Base-by-base conservation (phyloP, 1,140 invertebrate species). In the Charaxes varanes region DNA sequence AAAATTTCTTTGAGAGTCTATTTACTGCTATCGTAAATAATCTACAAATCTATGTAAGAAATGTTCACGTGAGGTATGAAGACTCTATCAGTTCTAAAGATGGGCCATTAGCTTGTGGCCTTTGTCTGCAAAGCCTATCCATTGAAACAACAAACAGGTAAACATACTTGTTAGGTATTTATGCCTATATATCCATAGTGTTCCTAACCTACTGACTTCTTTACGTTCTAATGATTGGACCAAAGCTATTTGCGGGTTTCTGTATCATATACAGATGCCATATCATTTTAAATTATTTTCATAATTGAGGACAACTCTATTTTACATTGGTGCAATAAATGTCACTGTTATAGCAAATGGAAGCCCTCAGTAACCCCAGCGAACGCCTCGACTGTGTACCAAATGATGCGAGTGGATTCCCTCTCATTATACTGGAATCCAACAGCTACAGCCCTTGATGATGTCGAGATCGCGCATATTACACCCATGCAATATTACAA, bases 61-160 rank as follows among this genome's bases (percentile, higher is more conserved):
- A 94, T 69, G 87, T 96, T 32, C 93, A 96, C 71, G 87, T 96
- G 30, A 86, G 94, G 55, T 96, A 94, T 57, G 93, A 95, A 67
- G 93, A 95, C 67, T 87, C 87, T 8, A 81, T 90, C 44, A 88
- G 88, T 30, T 90, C 89, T 32, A 88, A 86, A 16, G 87, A 89
- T 41, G 87, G 87, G 22, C 88, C 91, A 4, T 85, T 94, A 60
- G 89, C 92, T 1, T 91, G 89, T 72, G 93, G 93, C 7, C 59
- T 94, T n/a, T 94, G 92, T 73, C 81, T 96, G 38, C 91, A 93
- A 64, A 90, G 88, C 57, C 82, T 95, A 34, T 91, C 91, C 6
- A 88, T 93, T 31, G 90, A 93, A 63, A 93, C 92, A 7, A 95
- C 93, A 6, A 94, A 94, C 60, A 92, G 88, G 91, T 91, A 76